Base-by-base conservation (phyloP, 2,113 vertebrate species). In the Eira barbara region DNA sequence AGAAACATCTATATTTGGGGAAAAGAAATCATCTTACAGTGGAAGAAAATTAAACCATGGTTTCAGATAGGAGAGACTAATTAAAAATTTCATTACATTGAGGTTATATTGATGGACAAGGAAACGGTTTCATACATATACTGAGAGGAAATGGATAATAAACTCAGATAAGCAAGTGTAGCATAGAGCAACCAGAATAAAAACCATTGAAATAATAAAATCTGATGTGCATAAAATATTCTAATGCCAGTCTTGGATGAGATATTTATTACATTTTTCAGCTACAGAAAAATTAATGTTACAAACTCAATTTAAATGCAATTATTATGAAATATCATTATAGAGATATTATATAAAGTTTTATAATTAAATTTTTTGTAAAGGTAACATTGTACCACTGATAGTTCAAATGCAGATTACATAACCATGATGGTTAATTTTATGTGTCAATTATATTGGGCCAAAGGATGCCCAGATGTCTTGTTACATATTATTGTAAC, bases 21-120 rank as follows among this genome's bases (percentile, higher is more conserved):
- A 74, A 86, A 71, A 91, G 80, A 31, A 71, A 91, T 63, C 34
- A 69, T 91, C 2, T 80, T 84, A 63, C 34, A 76, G 69, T 71
- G 21, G 42, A 76, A 89, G 71, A 78, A 94, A 89, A 91, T 34
- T 94, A 76, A 93, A n/a, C 59, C n/a, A 57, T 92, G 57, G 13
- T 94, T 83, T 96, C 74, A 89, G 78, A 34, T 76, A 94, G 69
- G 59, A 92, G 47, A 93, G 10, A 18, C 81, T 95, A 96, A 93
- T 96, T 93, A 93, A 91, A 92, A 84, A 4, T 87, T 91, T 94
- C 47, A 93, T 95, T 96, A 76, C 31, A 49, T 76, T 7, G 65
- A 94, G 73, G 94, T 96, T 88, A 80, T 18, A 91, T 27, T 88
- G 81, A 71, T 55, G 45, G 80, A 67, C 8, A 96, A 83, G 45